Conservation (phyloP, 2,888 invertebrate species). For the Lamellibrachia columna region DNA sequence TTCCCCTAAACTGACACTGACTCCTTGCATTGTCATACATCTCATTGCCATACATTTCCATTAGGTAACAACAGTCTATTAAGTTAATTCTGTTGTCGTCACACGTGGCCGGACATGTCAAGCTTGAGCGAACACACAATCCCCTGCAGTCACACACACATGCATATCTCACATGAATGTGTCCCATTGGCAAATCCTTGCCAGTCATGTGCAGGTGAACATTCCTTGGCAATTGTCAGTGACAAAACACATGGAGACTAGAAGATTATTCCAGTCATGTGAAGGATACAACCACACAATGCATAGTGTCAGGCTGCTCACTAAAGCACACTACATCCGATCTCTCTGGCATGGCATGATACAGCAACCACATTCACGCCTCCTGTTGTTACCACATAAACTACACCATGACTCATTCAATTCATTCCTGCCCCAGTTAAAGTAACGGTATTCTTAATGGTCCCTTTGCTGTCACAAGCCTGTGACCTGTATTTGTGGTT, state of each 20-base stretch:
- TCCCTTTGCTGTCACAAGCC: not conserved
- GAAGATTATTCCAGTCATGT: not conserved
- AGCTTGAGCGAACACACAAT: not conserved
- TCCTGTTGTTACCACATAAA: conserved; percentile 5
- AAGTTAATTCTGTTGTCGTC: not conserved
- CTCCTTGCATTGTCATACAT: not conserved
- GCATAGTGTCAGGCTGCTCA: not conserved
- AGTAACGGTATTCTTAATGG: not conserved
- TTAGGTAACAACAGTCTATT: not conserved
- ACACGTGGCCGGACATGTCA: not conserved
- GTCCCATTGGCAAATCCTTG: conserved; percentile 1
- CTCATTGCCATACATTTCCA: not conserved
- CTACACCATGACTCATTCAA: not conserved
- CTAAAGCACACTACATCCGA: not conserved
- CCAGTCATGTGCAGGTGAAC: not conserved
- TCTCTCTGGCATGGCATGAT: not conserved
- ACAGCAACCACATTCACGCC: not conserved
- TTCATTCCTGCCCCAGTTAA: not conserved
- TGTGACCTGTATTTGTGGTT: not conserved
- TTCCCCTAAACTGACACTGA: not conserved
- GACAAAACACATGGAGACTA: not conserved
- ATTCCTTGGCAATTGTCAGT: not conserved
- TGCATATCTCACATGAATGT: not conserved
- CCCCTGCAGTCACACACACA: not conserved
- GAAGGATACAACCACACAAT: not conserved